Evolutionary conservation across 1,140 invertebrate genomes (phyloP), one percentile per base, ranked within the genome.

Genomic region (Bombus ignitus): DNA sequence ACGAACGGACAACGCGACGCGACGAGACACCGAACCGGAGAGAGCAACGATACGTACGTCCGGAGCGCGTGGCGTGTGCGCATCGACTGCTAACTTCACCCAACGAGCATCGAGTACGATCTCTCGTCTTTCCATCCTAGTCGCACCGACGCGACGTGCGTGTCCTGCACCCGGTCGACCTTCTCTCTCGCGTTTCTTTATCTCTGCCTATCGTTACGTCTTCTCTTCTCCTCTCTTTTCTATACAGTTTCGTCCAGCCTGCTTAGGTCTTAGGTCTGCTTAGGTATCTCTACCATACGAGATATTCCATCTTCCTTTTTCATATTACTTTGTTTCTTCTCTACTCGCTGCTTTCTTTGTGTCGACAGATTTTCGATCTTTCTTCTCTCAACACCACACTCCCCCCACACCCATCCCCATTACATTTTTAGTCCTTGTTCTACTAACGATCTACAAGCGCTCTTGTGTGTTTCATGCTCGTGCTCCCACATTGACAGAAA

Each of bases 41-140:
- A 87, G 82, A 83, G 81, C 32, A 70, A 87, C 65, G 74, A 77
- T 59, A 79, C 78, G 81, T 81, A 87, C 91, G 93, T 94, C 94
- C 94, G 93, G 90, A 93, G 85, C 92, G 94, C 91, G 92, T 94
- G 92, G 92, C 92, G 94, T 93, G 94, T 94, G 94, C 95, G 94
- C 94, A 92, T 94, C 94, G 94, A 95, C 95, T 95, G 92, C 92
- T 93, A 94, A 94, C 91, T 93, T 93, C 91, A 85, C 91, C 91
- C 90, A 87, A 90, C 87, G 91, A 92, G 91, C 89, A 89, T 92
- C 87, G 90, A 87, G 89, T 85, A 90, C 86, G 85, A 90, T 87
- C 82, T 78, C 77, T 59, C 59, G 32, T 86, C 47, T 18, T 22
- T n/a, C 81, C 59, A 42, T 90, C 81, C 71, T 76, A 77, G 84